phyloP scores from a whole-genome alignment of 2,888 invertebrate genomes.

The Drosophila leonis region DNA sequence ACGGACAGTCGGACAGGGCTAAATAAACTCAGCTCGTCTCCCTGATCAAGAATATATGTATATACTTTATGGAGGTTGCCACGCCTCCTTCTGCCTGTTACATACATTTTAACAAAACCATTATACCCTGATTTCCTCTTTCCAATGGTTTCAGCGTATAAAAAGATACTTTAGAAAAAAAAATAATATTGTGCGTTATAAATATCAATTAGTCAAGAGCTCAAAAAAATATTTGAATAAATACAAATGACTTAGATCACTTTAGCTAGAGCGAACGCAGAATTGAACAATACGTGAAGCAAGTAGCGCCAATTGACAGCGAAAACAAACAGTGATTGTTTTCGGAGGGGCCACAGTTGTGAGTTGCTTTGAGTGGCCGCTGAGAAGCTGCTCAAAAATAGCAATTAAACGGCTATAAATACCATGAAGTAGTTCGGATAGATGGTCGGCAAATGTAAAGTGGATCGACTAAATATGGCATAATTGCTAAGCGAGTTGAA shows the following conservation, averaged over 20 bases:
- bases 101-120: too few species aligned
- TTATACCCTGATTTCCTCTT: too few species aligned
- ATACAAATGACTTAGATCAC: constrained; percentile 4
- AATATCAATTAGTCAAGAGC: background rate
- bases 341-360: constrained; percentile 1
- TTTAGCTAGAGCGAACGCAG: constrained; percentile 8
- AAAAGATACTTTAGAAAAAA: background rate
- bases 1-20: too few species aligned
- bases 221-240: background rate
- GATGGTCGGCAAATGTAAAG: constrained; percentile 23
- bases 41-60: too few species aligned
- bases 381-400: constrained; percentile 63
- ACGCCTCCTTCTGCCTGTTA: too few species aligned
- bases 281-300: constrained; percentile 2
- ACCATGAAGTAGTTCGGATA: constrained; percentile 14
- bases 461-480: constrained; percentile 60
- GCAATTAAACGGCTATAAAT: constrained; percentile 70
- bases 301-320: constrained; percentile 24
- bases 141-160: too few species aligned
- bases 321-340: constrained; percentile 19
- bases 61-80: too few species aligned
- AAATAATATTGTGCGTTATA: background rate
- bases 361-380: constrained; percentile 22
- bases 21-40: too few species aligned
- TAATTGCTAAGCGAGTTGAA: constrained; percentile 36